Evolutionary conservation across 2,113 vertebrate species (phyloP).

Genomic region (Ochotona curzoniae): DNA sequence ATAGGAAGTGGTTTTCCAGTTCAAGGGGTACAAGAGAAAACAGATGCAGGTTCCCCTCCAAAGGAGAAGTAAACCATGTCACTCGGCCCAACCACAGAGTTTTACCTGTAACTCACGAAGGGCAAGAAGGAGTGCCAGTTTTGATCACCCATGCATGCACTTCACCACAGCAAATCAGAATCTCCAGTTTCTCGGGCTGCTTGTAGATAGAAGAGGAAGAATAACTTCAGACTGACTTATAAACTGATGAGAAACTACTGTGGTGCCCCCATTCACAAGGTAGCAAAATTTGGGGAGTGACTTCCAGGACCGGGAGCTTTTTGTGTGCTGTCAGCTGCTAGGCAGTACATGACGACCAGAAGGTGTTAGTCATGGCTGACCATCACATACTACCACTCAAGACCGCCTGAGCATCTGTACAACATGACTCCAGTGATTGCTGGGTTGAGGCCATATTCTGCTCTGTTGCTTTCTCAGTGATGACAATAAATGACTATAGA

Average conservation of each 20-base stretch:
- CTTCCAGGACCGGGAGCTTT: slow-evolving; percentile 87
- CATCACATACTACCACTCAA: slow-evolving; percentile 91
- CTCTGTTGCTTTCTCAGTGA: too few species aligned
- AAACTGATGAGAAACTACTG: slow-evolving; percentile 39
- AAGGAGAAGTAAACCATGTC: slow-evolving; percentile 47
- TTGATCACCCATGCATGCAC: slow-evolving; percentile 18
- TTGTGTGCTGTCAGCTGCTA: slow-evolving; percentile 97
- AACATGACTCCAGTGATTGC: too few species aligned
- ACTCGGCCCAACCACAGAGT: slow-evolving; percentile 55
- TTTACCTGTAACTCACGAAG: slow-evolving; percentile 65
- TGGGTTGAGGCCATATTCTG: too few species aligned
- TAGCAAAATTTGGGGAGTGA: slow-evolving; percentile 85
- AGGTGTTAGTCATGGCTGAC: slow-evolving; percentile 91
- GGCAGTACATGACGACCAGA: slow-evolving; percentile 95
- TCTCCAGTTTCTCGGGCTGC: slow-evolving; percentile 74
- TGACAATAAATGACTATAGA: too few species aligned
- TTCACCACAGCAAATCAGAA: slow-evolving; percentile 65
- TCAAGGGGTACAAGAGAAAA: slow-evolving; percentile 41
- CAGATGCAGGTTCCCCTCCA: not conserved
- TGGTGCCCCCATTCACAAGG: slow-evolving; percentile 45
- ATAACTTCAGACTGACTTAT: slow-evolving; percentile 73
- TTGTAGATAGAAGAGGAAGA: slow-evolving; percentile 70
- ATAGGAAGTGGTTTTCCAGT: slow-evolving; percentile 65
- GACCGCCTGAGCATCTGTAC: slow-evolving; percentile 87
- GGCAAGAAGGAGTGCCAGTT: slow-evolving; percentile 66